Evolutionary conservation across 2,888 invertebrate species (phyloP), one percentile per base, ranked within the genome.

Genomic region (Nemotelus pantherinus): DNA sequence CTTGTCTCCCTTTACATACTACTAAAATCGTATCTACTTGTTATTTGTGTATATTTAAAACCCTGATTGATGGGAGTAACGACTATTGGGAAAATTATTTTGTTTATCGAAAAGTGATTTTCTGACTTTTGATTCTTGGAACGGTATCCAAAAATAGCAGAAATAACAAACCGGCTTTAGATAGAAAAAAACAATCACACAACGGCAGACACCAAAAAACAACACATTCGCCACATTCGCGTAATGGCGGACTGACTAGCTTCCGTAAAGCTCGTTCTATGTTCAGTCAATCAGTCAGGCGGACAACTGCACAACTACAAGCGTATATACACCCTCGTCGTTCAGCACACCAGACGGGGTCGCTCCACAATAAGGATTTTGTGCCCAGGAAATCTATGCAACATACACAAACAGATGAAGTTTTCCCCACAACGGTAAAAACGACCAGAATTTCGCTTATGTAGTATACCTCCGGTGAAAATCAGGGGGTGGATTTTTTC

Each of bases 181-280:
- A 57, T 67, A 70, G 55, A 50, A 70, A 10, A 70, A 70, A 70
- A 50, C 53, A 70, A 70, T 70, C 55, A 39, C 53, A 70, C 70
- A 70, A 70, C 70, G 70, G 41, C 43, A 70, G 70, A 70, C 70
- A 55, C 70, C 70, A 70, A 70, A 70, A 70, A 70, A n/a, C 25
- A 74, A 60, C 39, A 60, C 47, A 60, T 48, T 60, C 63, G 60
- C 74, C 63, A 60, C 63, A 74, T 48, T 60, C 63, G 70, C 60
- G 74, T 60, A 74, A 74, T 74, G 74, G 74, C 74, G 74, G 74
- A 74, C 74, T 74, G 60, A 74, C 74, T 74, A 60, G 63, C 48
- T 74, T 74, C 57, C 74, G 9, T 4, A 2, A 63, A 63, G 50
- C 63, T 60, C 39, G 3, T 6, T 10, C 9, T 9, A 10, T 39